phyloP scores from a whole-genome alignment of 2,888 invertebrate genomes.

The Octonoba sinensis region DNA sequence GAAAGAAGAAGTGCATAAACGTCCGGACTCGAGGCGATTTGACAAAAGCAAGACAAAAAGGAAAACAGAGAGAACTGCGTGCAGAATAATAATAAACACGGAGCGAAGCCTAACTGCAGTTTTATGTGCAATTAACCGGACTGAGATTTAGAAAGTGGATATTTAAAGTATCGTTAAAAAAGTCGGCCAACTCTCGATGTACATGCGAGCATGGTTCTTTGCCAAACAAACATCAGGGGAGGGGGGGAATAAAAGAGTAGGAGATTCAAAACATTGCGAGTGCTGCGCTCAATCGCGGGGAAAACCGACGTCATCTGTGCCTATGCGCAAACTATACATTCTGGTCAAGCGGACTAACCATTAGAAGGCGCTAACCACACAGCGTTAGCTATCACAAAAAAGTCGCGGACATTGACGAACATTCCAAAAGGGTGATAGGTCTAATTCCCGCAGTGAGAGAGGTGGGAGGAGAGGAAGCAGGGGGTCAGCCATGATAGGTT shows the following conservation, averaged over 20 bases:
- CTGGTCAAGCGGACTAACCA: conserved; percentile 47
- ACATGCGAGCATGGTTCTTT: background rate
- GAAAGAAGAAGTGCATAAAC: too few species aligned
- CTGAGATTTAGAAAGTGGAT: too few species aligned
- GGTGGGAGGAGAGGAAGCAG: conserved; percentile 27
- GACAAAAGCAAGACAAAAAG: background rate
- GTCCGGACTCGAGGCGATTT: background rate
- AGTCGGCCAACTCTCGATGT: background rate
- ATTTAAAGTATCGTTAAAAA: too few species aligned
- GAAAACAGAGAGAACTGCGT: background rate
- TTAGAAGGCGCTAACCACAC: conserved; percentile 43
- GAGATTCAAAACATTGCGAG: conserved; percentile 21
- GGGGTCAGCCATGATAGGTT: conserved; percentile 62
- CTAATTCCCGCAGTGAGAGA: conserved; percentile 19
- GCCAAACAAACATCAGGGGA: background rate
- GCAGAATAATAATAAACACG: background rate
- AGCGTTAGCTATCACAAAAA: conserved; percentile 45
- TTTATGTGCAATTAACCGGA: too few species aligned
- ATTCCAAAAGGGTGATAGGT: conserved; percentile 22
- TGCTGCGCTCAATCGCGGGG: conserved; percentile 2
- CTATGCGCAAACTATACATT: conserved; percentile 54
- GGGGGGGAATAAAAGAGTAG: background rate
- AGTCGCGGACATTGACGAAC: conserved; percentile 35
- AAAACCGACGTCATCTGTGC: conserved; percentile 44
- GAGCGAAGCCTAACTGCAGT: background rate